Evolutionary conservation across 2,888 invertebrate genomes (phyloP).

Genomic region (Lottia gigantea): DNA sequence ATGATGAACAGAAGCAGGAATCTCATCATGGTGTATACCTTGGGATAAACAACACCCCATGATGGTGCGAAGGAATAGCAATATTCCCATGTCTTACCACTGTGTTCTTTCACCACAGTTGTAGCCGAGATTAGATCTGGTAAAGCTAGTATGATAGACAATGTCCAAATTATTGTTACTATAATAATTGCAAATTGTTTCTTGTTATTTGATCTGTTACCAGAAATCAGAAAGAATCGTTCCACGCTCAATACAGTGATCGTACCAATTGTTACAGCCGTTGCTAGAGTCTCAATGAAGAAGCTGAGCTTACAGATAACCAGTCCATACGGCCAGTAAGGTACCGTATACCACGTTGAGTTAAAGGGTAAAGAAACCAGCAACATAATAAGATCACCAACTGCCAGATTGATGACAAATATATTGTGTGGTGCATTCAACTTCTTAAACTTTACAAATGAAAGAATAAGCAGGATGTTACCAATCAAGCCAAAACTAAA

Average conservation of each 20-base stretch:
- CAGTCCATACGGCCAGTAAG: slow-evolving; percentile 43
- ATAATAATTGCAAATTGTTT: slow-evolving; percentile 23
- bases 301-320: slow-evolving; percentile 38
- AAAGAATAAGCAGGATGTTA: slow-evolving; percentile 34
- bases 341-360: slow-evolving; percentile 36
- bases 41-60: slow-evolving; percentile 26
- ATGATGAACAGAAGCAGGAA: slow-evolving; percentile 34
- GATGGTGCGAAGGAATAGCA: slow-evolving; percentile 20
- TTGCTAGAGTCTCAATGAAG: slow-evolving; percentile 35
- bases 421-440: slow-evolving; percentile 37
- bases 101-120: background rate
- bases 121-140: slow-evolving; percentile 36
- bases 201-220: slow-evolving; percentile 19
- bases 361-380: slow-evolving; percentile 39
- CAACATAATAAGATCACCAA: slow-evolving; percentile 39
- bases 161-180: slow-evolving; percentile 34
- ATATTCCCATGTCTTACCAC: background rate
- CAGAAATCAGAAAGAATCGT: slow-evolving; percentile 33
- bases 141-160: slow-evolving; percentile 30
- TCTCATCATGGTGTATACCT: slow-evolving; percentile 28
- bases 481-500: slow-evolving; percentile 38
- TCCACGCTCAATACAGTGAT: slow-evolving; percentile 40
- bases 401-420: slow-evolving; percentile 39
- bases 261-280: slow-evolving; percentile 35
- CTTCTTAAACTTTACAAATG: slow-evolving; percentile 30